These are phyloP conservation scores for Toxotes chatareus DNA, from an alignment of 2,113 vertebrate genomes.

Conservation along the genomic window DNA sequence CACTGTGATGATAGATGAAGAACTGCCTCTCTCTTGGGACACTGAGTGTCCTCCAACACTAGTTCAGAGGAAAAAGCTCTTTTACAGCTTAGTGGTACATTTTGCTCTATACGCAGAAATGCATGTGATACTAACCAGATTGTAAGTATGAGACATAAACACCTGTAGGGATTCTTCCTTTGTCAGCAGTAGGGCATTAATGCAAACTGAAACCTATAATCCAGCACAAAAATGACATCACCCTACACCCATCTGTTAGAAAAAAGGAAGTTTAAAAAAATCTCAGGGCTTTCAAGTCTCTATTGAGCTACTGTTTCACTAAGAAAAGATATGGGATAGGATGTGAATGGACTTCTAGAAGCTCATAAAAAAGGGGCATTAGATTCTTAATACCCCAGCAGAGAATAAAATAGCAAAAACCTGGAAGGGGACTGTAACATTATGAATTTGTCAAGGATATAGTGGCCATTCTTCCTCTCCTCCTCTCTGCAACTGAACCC, in stretches of 20 bases:
- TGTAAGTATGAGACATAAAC: not conserved
- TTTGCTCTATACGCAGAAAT: conserved; percentile 35
- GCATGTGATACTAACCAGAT: conserved; percentile 23
- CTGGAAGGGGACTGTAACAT: conserved; percentile 40
- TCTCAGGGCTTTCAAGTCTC: not conserved
- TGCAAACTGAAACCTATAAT: conserved; percentile 26
- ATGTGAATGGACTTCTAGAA: conserved; percentile 44
- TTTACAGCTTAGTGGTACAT: conserved; percentile 27
- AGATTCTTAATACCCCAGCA: conserved; percentile 22
- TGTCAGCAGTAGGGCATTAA: conserved; percentile 8
- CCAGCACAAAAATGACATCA: conserved; percentile 1
- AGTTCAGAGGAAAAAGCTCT: conserved; percentile 57
- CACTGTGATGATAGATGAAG: conserved; percentile 72
- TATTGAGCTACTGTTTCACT: conserved; percentile 22
- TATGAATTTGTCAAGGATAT: conserved; percentile 60
- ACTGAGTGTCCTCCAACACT: conserved; percentile 69
- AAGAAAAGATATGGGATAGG: not conserved
- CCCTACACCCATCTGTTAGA: not conserved
- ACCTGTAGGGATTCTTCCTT: not conserved
- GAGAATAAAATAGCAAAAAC: conserved; percentile 38
- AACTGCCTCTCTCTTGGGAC: conserved; percentile 63
- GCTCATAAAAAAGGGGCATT: conserved; percentile 34
- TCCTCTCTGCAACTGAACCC: conserved; percentile 21
- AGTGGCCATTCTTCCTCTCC: conserved; percentile 37
- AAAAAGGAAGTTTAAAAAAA: conserved; percentile 3